Percentiles rank a stretch among this genome's conserved stretches.
Evolutionary conservation across 2,797 vertebrate species (phyloP).

Genomic region (Urocyon cinereoargenteus): DNA sequence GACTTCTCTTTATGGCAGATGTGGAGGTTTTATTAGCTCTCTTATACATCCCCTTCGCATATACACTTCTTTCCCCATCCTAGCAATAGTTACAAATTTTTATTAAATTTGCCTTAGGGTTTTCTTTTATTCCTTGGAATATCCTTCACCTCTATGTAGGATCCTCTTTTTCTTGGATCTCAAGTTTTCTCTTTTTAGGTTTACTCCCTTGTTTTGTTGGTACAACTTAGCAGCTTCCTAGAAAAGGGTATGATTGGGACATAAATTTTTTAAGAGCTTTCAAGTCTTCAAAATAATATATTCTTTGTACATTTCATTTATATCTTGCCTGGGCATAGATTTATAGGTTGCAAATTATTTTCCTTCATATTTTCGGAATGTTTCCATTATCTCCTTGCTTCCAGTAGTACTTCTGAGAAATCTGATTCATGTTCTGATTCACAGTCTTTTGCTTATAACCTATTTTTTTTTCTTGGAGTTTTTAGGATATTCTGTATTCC

Average conservation of each 20-base stretch:
- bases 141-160: background rate
- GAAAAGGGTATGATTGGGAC: background rate
- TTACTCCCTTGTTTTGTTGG: background rate
- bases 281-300: conserved; percentile 47
- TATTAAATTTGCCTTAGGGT: background rate
- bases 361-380: background rate
- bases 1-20: background rate
- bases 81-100: background rate
- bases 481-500: background rate
- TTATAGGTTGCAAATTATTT: conserved; percentile 44
- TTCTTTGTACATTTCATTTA: background rate
- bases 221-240: background rate
- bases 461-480: conserved; percentile 46
- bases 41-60: background rate
- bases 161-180: background rate
- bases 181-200: background rate
- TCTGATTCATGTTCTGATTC: background rate
- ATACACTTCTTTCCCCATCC: background rate
- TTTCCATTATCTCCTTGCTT: conserved; percentile 18
- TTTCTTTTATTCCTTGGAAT: background rate
- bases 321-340: background rate
- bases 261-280: conserved; percentile 20
- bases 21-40: background rate
- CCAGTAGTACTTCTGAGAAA: conserved; percentile 6
- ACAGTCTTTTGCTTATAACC: conserved; percentile 8